Evolutionary conservation across 2,113 vertebrate genomes (phyloP).

Genomic region (Strigops habroptila): DNA sequence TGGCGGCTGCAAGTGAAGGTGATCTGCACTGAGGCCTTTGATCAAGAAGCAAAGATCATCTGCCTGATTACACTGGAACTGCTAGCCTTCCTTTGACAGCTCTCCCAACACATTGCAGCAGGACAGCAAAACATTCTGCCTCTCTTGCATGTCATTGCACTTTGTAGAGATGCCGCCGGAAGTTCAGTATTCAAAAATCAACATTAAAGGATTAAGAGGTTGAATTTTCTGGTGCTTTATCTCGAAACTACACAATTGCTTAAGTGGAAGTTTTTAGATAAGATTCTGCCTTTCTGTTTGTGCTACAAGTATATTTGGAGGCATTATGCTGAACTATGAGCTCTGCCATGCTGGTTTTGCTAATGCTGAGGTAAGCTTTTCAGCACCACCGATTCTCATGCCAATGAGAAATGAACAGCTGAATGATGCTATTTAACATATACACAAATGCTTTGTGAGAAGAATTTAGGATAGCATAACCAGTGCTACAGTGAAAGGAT

Average conservation of each 20-base stretch:
- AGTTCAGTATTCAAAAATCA: not conserved
- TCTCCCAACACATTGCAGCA: not conserved
- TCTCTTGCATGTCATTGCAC: not conserved
- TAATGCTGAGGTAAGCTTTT: not conserved
- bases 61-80: not conserved
- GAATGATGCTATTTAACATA: not conserved
- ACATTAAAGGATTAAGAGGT: not conserved
- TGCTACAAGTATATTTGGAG: not conserved
- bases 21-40: not conserved
- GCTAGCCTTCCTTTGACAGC: not conserved
- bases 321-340: not conserved
- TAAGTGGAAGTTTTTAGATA: not conserved
- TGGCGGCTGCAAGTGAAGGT: not conserved
- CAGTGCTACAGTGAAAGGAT: not conserved
- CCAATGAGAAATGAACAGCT: not conserved
- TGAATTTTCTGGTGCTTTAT: not conserved
- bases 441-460: not conserved
- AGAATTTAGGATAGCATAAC: not conserved
- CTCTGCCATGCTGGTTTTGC: not conserved
- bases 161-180: not conserved
- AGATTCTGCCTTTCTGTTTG: not conserved
- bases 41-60: not conserved
- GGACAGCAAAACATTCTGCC: not conserved
- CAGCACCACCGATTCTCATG: not conserved
- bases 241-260: not conserved